Conservation (phyloP, 2,797 vertebrate species). For the Thripadectes ignobilis region DNA sequence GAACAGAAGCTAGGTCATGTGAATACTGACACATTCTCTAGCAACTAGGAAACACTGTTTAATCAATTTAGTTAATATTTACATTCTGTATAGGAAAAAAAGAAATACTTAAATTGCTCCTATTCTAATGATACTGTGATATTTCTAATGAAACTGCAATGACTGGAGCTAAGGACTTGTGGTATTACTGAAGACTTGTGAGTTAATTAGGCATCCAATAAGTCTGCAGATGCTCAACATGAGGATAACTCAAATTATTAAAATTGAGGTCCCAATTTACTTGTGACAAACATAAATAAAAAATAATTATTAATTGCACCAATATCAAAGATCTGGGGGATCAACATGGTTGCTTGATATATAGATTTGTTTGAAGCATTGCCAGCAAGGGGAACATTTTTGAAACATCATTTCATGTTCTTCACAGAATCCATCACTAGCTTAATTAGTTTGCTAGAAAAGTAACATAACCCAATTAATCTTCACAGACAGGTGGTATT, state of each 20-base stretch:
- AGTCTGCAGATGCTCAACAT: not conserved
- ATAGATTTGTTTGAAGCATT: not conserved
- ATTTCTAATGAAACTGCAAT: too few relatives aligned
- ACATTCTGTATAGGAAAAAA: not conserved
- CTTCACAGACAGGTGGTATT: not conserved
- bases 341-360: not conserved
- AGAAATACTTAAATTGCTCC: slow-evolving; percentile 4
- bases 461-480: not conserved
- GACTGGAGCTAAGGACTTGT: not conserved
- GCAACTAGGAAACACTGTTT: not conserved
- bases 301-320: not conserved
- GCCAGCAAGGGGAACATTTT: not conserved
- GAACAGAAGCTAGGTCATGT: not conserved
- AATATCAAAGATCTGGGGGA: not conserved
- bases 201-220: not conserved
- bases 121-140: not conserved
- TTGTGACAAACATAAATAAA: not conserved
- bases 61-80: slow-evolving; percentile 38
- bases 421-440: not conserved
- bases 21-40: not conserved
- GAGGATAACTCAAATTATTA: not conserved
- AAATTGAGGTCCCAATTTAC: not conserved
- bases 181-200: not conserved
- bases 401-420: not conserved
- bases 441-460: not conserved